Evolutionary conservation across 2,888 invertebrate genomes (phyloP).

Genomic region (Encarsia formosa): DNA sequence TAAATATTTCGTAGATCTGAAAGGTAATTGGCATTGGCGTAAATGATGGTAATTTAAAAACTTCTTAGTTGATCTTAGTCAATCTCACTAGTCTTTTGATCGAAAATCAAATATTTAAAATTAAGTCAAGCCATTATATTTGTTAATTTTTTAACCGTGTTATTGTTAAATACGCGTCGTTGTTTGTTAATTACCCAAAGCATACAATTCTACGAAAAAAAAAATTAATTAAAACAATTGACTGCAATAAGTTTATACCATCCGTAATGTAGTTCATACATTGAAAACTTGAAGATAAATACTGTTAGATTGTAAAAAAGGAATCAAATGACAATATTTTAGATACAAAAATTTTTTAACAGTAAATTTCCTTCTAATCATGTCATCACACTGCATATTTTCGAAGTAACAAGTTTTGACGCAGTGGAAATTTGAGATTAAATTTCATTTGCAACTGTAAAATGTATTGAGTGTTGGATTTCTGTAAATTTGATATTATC

Average conservation of each 20-base stretch:
- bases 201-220: too few relatives aligned
- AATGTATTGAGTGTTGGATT: slow-evolving; percentile 12
- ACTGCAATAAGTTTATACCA: too few relatives aligned
- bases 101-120: slow-evolving; percentile 9
- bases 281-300: slow-evolving; percentile 23
- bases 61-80: slow-evolving; percentile 17
- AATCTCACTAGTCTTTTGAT: slow-evolving; percentile 24
- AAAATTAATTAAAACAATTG: too few relatives aligned
- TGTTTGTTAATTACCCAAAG: slow-evolving; percentile 15
- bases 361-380: slow-evolving; percentile 15
- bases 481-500: too few relatives aligned
- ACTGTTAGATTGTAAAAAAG: slow-evolving; percentile 17
- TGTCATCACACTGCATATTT: slow-evolving; percentile 20
- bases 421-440: too few relatives aligned
- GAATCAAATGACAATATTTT: slow-evolving; percentile 26
- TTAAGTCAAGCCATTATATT: slow-evolving; percentile 9
- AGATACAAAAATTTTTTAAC: slow-evolving; percentile 24
- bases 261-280: slow-evolving; percentile 1
- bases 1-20: slow-evolving; percentile 12
- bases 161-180: slow-evolving; percentile 18
- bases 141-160: slow-evolving; percentile 12
- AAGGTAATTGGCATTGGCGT: slow-evolving; percentile 22
- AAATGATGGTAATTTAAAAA: slow-evolving; percentile 13
- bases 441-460: too few relatives aligned
- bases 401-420: slow-evolving; percentile 21